These are phyloP conservation scores for Ooceraea biroi DNA, from an alignment of 1,140 invertebrate species.

Conservation along the genomic window DNA sequence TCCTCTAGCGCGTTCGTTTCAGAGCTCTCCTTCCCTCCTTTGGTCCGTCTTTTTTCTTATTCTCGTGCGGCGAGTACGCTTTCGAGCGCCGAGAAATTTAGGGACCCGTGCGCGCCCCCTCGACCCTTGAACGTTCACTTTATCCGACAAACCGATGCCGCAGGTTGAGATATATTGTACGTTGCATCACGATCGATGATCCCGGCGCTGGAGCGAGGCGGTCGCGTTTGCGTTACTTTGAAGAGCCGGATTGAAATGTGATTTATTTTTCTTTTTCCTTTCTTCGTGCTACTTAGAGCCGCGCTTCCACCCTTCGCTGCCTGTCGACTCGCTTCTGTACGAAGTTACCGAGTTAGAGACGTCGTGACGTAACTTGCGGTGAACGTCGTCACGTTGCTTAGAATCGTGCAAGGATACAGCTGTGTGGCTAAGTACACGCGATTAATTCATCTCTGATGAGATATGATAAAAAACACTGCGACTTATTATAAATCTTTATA, in stretches of 20 bases:
- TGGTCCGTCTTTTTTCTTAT: not conserved
- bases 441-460: not conserved
- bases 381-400: not conserved
- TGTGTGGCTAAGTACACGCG: not conserved
- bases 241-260: constrained; percentile 42
- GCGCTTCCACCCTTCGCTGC: constrained; percentile 5
- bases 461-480: not conserved
- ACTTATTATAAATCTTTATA: not conserved
- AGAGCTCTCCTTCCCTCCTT: not conserved
- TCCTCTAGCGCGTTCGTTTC: constrained; percentile 32
- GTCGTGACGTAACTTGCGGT: constrained; percentile 2
- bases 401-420: not conserved
- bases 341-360: constrained; percentile 22
- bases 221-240: not conserved
- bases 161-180: constrained; percentile 9
- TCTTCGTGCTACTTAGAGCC: constrained; percentile 18
- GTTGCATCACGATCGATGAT: constrained; percentile 36
- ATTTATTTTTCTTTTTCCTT: constrained; percentile 14
- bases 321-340: constrained; percentile 6
- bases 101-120: not conserved
- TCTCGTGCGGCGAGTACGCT: constrained; percentile 24
- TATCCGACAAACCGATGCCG: not conserved
- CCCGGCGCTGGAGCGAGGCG: not conserved
- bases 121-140: constrained; percentile 24
- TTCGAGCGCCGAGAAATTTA: constrained; percentile 60